These are phyloP conservation scores for Stylophora pistillata DNA, from an alignment of 64 coral and sea anemone species.

Conservation along the genomic window DNA sequence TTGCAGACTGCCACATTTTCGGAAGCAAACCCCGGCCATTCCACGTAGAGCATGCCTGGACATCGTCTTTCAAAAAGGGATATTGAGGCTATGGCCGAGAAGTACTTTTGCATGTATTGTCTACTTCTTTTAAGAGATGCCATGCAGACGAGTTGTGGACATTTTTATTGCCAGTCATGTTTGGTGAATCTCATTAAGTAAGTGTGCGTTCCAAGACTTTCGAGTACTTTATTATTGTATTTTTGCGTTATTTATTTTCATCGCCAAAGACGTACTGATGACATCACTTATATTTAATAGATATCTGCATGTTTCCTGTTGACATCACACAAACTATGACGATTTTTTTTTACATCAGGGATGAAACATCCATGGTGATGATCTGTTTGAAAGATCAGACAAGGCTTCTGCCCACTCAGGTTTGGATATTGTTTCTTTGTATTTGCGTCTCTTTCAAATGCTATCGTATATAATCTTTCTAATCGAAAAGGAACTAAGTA, in stretches of 20 bases:
- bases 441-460: no score
- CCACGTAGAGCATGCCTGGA: not conserved
- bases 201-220: not conserved
- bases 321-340: no score
- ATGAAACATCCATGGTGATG: not conserved
- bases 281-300: no score
- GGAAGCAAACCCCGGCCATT: no score
- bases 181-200: not conserved
- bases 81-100: not conserved
- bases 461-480: no score
- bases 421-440: not conserved
- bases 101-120: constrained; percentile 11
- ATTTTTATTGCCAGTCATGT: constrained; percentile 8
- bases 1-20: no score
- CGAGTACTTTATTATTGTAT: no score
- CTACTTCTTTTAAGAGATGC: not conserved
- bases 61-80: constrained; percentile 3
- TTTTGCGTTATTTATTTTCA: no score
- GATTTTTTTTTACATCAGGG: not conserved
- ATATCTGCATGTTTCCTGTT: not conserved
- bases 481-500: no score
- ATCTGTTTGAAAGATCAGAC: constrained; percentile 3
- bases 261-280: no score
- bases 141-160: constrained; percentile 17
- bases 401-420: not conserved